Conservation (phyloP, 1,140 invertebrate species). For the Caligus rogercresseyi region DNA sequence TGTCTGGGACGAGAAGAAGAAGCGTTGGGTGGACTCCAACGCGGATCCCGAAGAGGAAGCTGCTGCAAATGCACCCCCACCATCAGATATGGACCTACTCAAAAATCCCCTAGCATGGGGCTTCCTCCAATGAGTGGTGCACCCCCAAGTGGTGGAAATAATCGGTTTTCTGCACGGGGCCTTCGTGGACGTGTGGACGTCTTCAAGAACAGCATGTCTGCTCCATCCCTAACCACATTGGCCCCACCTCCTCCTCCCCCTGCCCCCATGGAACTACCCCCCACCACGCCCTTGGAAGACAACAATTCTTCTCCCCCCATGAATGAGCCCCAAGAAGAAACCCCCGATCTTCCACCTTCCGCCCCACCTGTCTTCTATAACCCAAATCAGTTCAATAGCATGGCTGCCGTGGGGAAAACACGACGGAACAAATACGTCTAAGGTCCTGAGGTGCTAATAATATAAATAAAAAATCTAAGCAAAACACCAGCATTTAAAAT, state of each 20-base stretch:
- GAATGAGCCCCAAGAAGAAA: background rate
- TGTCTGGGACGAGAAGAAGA: slow-evolving; percentile 7
- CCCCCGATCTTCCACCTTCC: background rate
- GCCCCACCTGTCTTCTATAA: slow-evolving; percentile 6
- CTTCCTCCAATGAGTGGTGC: background rate
- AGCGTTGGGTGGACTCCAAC: slow-evolving; percentile 11
- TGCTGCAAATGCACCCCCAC: background rate
- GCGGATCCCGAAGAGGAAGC: background rate
- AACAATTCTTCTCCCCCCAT: background rate
- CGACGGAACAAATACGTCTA: slow-evolving; percentile 11
- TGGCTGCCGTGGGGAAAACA: background rate
- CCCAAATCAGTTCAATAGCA: background rate
- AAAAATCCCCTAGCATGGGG: too few relatives aligned
- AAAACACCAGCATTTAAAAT: too few relatives aligned
- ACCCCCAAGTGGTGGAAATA: background rate
- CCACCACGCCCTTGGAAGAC: background rate
- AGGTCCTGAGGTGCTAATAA: background rate
- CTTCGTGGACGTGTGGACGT: slow-evolving; percentile 2
- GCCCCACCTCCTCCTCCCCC: background rate
- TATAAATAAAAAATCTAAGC: too few relatives aligned
- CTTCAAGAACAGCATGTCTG: slow-evolving; percentile 10
- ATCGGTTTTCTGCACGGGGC: background rate
- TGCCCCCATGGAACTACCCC: background rate
- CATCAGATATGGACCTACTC: slow-evolving; percentile 8
- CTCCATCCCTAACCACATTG: background rate